Base-by-base conservation (phyloP, 2,797 vertebrate species). In the Poeciliopsis gracilis region DNA sequence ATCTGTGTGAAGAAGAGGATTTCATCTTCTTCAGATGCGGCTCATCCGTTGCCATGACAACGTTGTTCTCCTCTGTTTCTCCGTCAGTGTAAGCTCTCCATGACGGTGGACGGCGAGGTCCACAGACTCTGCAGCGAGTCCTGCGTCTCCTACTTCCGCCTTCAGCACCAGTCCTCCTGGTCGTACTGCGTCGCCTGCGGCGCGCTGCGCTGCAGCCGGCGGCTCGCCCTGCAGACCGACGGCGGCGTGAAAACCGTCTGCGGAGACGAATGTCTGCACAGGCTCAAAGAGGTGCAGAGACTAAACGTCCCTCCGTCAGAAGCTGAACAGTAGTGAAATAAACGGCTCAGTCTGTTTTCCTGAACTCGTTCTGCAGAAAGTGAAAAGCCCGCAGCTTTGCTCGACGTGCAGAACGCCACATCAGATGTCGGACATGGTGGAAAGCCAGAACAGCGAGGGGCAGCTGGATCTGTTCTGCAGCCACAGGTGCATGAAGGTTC, bases 381-480 rank as follows among this genome's bases (percentile, higher is more conserved):
- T 93, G 72, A 92, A 94, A 79, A 95, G 96, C 76, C 95, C 93
- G 57, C 96, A 95, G 69, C 90, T 96, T 18, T 99, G 98, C 82
- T 90, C 95, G 12, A 96, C 96, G 93, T 99, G 98, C 89, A 95
- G 95, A 85, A 95, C 94, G 20, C 85, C 94, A 87, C 96, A 97
- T 69, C 94, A 93, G 77, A 91, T 97, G 76, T 94, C 94, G 0
- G 97, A 98, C 91, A 98, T 98, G 98, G 89, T 97, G 43, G 97
- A 98, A 84, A 91, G 88, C 77, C 86, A 92, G 41, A 97, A 92
- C 85, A 84, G 75, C 0, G 85, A 96, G 55, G 96, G 96, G 67
- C 92, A 91, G 85, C 91, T 94, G 0, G 96, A 97, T 67, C 95
- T 98, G 70, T 99, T 97, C 89, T 99, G 98, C 90, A 97, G 97